A percentile compares a stretch with the other conserved stretches of the same genome.
Conservation (phyloP, 2,797 vertebrate genomes). For the Phrynocephalus vlangalii region DNA sequence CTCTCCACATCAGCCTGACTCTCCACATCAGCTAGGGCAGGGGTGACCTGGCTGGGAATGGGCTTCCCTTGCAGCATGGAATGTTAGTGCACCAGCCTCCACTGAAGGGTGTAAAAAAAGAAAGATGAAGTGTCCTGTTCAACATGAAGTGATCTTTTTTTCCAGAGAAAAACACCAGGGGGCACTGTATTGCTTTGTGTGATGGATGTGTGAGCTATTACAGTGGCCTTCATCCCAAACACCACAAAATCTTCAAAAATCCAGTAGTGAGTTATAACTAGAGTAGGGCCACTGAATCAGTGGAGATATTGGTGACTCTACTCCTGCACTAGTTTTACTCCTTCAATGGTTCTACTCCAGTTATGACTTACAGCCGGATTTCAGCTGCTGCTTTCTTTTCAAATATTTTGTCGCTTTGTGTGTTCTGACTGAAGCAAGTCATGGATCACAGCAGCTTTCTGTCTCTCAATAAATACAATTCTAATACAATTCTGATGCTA, state of each 20-base stretch:
- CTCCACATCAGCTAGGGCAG: too few species aligned
- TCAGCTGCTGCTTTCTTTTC: slow-evolving; percentile 34
- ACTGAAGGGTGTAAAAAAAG: neutral
- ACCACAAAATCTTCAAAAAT: slow-evolving; percentile 25
- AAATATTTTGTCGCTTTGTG: slow-evolving; percentile 58
- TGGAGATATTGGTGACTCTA: too few species aligned
- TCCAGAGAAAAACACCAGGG: slow-evolving; percentile 52
- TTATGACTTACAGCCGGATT: too few species aligned
- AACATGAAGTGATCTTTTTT: neutral
- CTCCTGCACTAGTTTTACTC: too few species aligned
- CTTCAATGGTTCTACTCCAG: too few species aligned
- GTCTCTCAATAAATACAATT: neutral
- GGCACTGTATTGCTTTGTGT: slow-evolving; percentile 60
- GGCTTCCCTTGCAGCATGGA: too few species aligned
- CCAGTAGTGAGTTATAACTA: too few species aligned
- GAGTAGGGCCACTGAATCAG: too few species aligned
- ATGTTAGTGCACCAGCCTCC: too few species aligned
- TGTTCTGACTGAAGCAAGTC: slow-evolving; percentile 58
- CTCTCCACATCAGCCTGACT: too few species aligned
- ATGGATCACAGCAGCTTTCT: slow-evolving; percentile 36
- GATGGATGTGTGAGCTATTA: accelerated
- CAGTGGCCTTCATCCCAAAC: neutral
- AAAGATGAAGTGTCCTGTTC: neutral
- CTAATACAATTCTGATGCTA: neutral
- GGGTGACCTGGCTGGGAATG: too few species aligned